phyloP scores from a whole-genome alignment of 2,113 vertebrate species.

The Eubucco bourcierii region DNA sequence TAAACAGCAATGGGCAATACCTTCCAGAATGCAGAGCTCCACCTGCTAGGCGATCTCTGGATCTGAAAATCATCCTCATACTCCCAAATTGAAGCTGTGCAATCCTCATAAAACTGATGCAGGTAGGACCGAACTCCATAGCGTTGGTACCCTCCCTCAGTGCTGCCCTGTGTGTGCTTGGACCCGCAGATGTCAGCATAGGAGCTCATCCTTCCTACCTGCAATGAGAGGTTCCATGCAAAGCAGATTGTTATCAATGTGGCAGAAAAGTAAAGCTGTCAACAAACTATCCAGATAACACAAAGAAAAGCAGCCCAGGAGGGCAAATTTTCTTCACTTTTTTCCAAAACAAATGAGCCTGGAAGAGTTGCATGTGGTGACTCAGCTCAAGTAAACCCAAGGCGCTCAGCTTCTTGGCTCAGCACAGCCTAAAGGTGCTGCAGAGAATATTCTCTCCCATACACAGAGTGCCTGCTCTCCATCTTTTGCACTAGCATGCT shows the following conservation, averaged over 20 bases:
- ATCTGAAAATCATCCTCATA: constrained; percentile 98
- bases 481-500: neutral
- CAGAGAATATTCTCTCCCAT: neutral
- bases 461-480: fast-evolving
- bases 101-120: constrained; percentile 99
- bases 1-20: constrained; percentile 61
- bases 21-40: constrained; percentile 99
- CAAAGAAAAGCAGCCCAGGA: neutral
- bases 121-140: constrained; percentile 98
- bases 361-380: neutral
- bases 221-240: constrained; percentile 47
- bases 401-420: neutral
- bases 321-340: neutral
- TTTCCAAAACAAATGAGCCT: neutral
- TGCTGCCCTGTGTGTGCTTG: constrained; percentile 76
- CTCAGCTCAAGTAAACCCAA: neutral
- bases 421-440: neutral
- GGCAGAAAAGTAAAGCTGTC: neutral
- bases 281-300: neutral
- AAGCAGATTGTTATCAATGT: fast-evolving
- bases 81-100: constrained; percentile 98
- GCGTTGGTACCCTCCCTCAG: constrained; percentile 80
- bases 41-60: constrained; percentile 95
- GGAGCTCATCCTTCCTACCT: constrained; percentile 92
- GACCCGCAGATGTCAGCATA: constrained; percentile 88